Conservation (phyloP, 2,888 invertebrate species). For the Orchesellides sinensis region DNA sequence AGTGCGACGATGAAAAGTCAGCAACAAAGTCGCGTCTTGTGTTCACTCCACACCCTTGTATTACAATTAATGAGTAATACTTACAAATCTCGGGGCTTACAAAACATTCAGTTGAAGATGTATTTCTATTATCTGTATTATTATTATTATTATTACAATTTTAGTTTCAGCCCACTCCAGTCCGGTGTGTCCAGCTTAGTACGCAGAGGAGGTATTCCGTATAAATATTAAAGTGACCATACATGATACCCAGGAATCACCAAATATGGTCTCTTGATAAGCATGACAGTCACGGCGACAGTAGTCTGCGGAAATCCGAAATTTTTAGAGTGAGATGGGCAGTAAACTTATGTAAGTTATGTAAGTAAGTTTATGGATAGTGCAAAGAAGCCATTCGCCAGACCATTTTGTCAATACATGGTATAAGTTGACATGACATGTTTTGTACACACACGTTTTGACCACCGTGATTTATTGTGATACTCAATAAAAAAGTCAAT, state of each 20-base stretch:
- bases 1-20: neutral
- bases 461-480: neutral
- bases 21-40: neutral
- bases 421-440: neutral
- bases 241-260: too few species aligned
- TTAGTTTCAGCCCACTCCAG: neutral
- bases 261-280: too few species aligned
- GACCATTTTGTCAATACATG: neutral
- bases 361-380: neutral
- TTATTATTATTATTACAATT: too few species aligned
- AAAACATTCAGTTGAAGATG: neutral
- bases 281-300: neutral
- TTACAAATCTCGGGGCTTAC: neutral
- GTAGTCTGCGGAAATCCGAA: neutral
- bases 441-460: neutral
- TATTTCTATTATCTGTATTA: too few species aligned
- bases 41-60: slow-evolving; percentile 25
- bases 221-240: neutral
- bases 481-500: neutral
- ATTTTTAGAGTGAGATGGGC: neutral
- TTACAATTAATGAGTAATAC: slow-evolving; percentile 46
- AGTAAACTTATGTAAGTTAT: too few species aligned
- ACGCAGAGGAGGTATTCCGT: neutral
- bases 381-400: neutral
- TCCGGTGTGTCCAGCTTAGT: neutral